Conservation (phyloP, 2,113 vertebrate species). For the Corapipo altera region DNA sequence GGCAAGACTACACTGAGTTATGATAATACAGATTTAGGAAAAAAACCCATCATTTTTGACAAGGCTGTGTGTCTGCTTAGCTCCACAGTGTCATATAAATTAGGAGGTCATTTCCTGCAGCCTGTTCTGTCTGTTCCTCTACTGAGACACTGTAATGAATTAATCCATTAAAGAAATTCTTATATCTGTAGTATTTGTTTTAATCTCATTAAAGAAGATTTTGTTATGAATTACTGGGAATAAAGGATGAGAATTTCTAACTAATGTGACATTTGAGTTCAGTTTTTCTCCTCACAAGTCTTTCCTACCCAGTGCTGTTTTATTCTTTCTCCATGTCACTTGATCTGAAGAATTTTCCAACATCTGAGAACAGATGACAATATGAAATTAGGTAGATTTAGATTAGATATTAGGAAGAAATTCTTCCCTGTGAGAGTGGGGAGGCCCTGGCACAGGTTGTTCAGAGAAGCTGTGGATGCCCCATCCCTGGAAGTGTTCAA, state of each 20-base stretch:
- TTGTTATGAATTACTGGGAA: not conserved
- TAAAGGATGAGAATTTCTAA: not conserved
- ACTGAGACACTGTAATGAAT: not conserved
- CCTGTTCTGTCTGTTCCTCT: not conserved
- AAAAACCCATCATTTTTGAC: not conserved
- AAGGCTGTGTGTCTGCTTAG: not conserved
- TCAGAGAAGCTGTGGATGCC: not conserved
- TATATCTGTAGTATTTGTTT: not conserved
- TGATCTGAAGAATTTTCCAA: not conserved
- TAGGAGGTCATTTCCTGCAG: not conserved
- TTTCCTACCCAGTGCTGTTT: not conserved
- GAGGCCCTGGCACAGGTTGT: accelerated
- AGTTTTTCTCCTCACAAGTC: not conserved
- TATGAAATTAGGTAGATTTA: not conserved
- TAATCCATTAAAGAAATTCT: not conserved
- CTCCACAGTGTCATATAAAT: not conserved
- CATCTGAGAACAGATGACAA: not conserved
- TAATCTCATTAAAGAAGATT: not conserved
- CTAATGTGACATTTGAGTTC: not conserved
- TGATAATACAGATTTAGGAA: not conserved
- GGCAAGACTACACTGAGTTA: not conserved
- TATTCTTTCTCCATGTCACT: not conserved
- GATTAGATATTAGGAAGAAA: not conserved
- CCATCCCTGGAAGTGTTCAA: not conserved
- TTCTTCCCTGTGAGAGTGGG: accelerated